Evolutionary conservation across 2,797 vertebrate species (phyloP), one percentile per base, ranked within the genome.

Genomic region (Trematocara caparti): DNA sequence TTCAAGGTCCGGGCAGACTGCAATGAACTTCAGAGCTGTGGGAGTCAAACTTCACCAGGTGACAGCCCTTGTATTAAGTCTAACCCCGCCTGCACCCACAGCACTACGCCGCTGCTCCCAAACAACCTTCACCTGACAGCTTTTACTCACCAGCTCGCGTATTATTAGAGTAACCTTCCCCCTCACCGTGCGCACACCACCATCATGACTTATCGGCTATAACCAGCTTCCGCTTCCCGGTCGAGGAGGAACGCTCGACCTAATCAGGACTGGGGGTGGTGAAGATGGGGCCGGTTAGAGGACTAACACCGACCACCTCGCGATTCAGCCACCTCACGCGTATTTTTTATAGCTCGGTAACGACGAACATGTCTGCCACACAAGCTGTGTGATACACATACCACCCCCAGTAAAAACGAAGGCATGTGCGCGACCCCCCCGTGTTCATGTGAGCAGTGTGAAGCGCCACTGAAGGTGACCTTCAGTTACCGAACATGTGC

Each of bases 381-480:
- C 2, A 7, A 5, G 8, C 2, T 3, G 2, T 19, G 0, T 5
- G n/a, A 15, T 34, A 2, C 2, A 10, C 2, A 12, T 6, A 11
- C 1, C 1, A 34, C 4, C 3, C 2, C 2, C 12, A 3, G 34
- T 34, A 48, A 36, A 62, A 38, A 12, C 0, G 0, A 13, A 8
- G 2, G 1, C 1, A 0, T 21, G 30, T 66, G 8, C 15, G 3
- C 0, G 7, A 13, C 48, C 19, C 84, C 64, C 90, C 90, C 47
- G 24, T 59, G 50, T 71, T 79, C n/a, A 3, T 3, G 49, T 10
- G 47, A 12, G 13, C 72, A 85, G 75, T 95, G 95, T 81, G 90
- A 84, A 0, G 88, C 90, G 92, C 96, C 95, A 91, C 86, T 96
- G 96, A 97, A 97, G 96, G 96, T 97, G 95, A 97, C 96, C 96